Conservation (phyloP, 2,797 vertebrate genomes). For the Sebastes umbrosus region DNA sequence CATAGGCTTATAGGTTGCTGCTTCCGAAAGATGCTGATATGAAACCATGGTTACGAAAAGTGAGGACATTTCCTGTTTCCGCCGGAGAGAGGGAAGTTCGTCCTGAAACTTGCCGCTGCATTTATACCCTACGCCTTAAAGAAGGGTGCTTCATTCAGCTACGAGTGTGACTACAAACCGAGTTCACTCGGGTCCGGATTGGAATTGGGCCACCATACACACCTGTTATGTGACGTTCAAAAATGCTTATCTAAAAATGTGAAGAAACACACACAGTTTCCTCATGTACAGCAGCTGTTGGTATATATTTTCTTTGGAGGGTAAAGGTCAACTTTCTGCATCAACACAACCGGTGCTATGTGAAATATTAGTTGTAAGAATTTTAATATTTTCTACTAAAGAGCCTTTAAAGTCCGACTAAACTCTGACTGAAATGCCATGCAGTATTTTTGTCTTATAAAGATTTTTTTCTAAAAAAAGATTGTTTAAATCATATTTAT, state of each 20-base stretch:
- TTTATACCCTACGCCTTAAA: too few species aligned
- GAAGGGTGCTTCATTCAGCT: too few species aligned
- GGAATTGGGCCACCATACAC: background rate
- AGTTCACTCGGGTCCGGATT: too few species aligned
- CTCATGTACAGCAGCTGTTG: background rate
- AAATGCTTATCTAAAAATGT: slow-evolving; percentile 11
- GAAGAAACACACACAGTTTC: slow-evolving; percentile 30
- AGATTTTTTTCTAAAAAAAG: slow-evolving; percentile 1
- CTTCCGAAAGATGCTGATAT: too few species aligned
- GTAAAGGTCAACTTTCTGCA: background rate
- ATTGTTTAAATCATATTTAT: slow-evolving; percentile 29
- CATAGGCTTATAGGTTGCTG: too few species aligned
- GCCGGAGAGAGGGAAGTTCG: too few species aligned
- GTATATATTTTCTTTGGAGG: background rate
- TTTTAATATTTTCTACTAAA: slow-evolving; percentile 39
- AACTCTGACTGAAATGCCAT: background rate
- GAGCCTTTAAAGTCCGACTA: slow-evolving; percentile 16
- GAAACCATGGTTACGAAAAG: too few species aligned
- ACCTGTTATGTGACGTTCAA: background rate
- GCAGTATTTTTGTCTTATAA: slow-evolving; percentile 17
- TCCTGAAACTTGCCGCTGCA: too few species aligned
- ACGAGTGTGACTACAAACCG: too few species aligned
- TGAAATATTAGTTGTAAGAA: slow-evolving; percentile 13
- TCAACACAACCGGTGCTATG: background rate
- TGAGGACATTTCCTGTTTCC: too few species aligned